A percentile compares a stretch with the other conserved stretches of the same genome.
These are phyloP conservation scores for Pentalonia nigronervosa DNA, from an alignment of 1,140 invertebrate genomes.

Conservation along the genomic window DNA sequence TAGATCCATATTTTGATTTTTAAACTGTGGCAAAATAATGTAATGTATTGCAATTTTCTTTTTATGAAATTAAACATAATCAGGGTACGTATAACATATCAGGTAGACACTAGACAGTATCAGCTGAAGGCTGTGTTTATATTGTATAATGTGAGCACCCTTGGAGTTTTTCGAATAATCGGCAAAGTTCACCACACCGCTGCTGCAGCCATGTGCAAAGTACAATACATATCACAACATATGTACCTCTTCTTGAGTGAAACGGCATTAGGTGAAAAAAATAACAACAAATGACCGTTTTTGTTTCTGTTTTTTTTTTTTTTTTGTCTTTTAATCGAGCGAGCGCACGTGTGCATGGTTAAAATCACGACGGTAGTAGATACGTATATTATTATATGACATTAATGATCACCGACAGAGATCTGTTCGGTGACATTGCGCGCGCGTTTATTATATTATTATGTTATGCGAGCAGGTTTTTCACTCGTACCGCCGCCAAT, in stretches of 20 bases:
- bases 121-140: not conserved
- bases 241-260: not conserved
- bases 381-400: conserved; percentile 2
- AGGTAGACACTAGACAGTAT: not conserved
- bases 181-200: not conserved
- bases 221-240: not conserved
- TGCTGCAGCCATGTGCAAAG: not conserved
- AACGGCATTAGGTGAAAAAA: not conserved
- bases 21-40: not conserved
- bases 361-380: not conserved
- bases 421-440: conserved; percentile 3
- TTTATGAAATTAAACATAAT: not conserved
- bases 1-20: not conserved
- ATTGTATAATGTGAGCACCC: not conserved
- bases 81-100: not conserved
- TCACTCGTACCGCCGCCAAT: not conserved
- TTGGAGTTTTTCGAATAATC: not conserved
- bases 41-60: not conserved
- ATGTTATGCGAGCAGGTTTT: conserved; percentile 4
- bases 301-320: too few species aligned
- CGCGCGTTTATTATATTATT: conserved; percentile 24
- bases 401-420: not conserved
- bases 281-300: not conserved
- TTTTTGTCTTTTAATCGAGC: not conserved
- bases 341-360: not conserved